Evolutionary conservation across 2,113 vertebrate genomes (phyloP), one percentile per base, ranked within the genome.

Genomic region (Conger conger): DNA sequence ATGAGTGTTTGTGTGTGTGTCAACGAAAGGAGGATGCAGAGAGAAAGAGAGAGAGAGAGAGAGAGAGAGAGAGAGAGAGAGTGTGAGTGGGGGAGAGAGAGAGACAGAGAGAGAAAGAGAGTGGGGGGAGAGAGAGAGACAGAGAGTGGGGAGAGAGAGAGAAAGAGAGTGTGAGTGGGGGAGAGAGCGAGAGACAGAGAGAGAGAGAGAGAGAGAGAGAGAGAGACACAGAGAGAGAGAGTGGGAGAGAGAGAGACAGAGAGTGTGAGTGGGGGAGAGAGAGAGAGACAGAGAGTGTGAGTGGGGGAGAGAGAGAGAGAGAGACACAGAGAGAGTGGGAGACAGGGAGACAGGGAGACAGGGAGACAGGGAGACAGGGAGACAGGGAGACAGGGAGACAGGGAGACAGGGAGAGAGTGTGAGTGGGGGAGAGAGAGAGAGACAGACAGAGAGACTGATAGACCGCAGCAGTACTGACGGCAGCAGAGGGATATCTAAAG

Each of bases 1-100:
- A n/a, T n/a, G n/a, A n/a, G 60, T 40, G 60, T 73, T 33, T 68
- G 82, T 73, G 82, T 83, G 57, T 40, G 57, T 38, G 60, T n/a
- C 35, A 16, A 20, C 9, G 82, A 30, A n/a, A n/a, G n/a, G 63
- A 27, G 38, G 7, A 33, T 42, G 82, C 3, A n/a, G 1, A 37
- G 35, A 40, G 80, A 5, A 17, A 30, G 40, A 53, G 35, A 30
- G 15, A 30, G 45, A 33, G 18, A 35, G 81, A 45, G 76, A 17
- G 40, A 45, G 20, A 63, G 18, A 16, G n/a, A 4, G 38, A 23
- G 17, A 79, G 82, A 85, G 15, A 57, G 54, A 13, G 76, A 50
- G 40, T 4, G 30, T 37, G 73, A 38, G 40, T 17, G 27, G n/a
- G n/a, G n/a, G n/a, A n/a, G n/a, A n/a, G n/a, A n/a, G n/a, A n/a